phyloP scores from a whole-genome alignment of 2,113 vertebrate genomes.

The Thamnophis sirtalis region DNA sequence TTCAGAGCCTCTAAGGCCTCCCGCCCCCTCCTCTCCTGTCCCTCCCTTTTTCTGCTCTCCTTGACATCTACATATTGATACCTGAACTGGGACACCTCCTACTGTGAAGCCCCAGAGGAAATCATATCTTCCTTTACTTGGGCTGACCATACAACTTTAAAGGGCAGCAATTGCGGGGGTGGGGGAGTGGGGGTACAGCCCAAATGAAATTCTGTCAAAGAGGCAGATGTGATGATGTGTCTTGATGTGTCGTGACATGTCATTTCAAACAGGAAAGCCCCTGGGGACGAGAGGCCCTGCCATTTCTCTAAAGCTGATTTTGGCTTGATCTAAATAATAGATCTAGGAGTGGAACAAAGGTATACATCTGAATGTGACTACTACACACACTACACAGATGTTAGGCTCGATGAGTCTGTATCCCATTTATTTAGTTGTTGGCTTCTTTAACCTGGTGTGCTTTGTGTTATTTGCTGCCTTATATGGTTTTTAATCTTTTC shows the following conservation, averaged over 20 bases:
- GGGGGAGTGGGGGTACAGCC: neutral
- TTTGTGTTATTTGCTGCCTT: neutral
- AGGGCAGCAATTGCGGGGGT: neutral
- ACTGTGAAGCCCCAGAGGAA: constrained; percentile 38
- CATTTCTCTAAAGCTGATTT: neutral
- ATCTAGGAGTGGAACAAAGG: neutral
- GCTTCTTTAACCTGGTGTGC: neutral
- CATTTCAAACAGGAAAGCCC: accelerated
- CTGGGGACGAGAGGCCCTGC: accelerated
- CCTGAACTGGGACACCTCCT: constrained; percentile 46
- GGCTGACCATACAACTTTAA: constrained; percentile 9
- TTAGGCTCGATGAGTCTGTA: accelerated
- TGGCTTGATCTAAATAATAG: neutral
- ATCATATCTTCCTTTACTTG: neutral
- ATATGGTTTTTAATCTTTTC: neutral
- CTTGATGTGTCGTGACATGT: neutral
- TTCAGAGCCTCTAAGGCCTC: constrained; percentile 15
- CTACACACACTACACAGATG: neutral
- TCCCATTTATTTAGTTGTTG: neutral
- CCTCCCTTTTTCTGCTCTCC: neutral
- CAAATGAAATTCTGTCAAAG: neutral
- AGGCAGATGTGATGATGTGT: accelerated
- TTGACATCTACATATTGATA: constrained; percentile 29
- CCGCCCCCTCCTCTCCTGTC: neutral
- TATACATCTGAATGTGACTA: neutral